These are phyloP conservation scores for Lithophane leautieri DNA, from an alignment of 2,888 invertebrate genomes.

Conservation along the genomic window DNA sequence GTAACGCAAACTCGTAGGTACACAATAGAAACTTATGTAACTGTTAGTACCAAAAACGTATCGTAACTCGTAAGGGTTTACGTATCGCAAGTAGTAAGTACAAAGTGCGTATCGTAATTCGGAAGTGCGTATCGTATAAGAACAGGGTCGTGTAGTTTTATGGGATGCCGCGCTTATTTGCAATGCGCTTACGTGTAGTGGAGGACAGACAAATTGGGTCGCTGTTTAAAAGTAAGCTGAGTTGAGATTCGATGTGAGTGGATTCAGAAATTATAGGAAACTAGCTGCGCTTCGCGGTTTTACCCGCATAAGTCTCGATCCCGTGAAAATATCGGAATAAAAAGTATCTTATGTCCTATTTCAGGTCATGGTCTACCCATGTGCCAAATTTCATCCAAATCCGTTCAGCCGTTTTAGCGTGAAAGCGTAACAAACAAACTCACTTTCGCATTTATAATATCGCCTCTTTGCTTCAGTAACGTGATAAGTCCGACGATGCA, in stretches of 20 bases:
- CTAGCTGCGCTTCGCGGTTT: too few species aligned
- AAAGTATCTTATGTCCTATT: too few species aligned
- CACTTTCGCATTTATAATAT: too few species aligned
- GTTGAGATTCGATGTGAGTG: background rate
- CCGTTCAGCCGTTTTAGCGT: too few species aligned
- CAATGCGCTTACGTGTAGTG: slow-evolving; percentile 29
- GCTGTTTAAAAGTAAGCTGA: background rate
- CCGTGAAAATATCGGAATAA: too few species aligned
- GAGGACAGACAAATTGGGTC: slow-evolving; percentile 20
- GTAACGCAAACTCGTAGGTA: background rate
- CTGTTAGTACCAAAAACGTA: slow-evolving; percentile 34
- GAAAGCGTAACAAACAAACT: too few species aligned
- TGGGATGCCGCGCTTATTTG: slow-evolving; percentile 28
- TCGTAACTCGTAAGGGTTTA: slow-evolving; percentile 21
- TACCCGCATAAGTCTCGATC: too few species aligned
- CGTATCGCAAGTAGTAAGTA: slow-evolving; percentile 2
- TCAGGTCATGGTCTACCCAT: too few species aligned
- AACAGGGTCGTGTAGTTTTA: slow-evolving; percentile 57
- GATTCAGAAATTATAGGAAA: background rate
- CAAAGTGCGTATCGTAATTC: background rate
- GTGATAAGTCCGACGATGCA: too few species aligned
- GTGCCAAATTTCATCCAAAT: too few species aligned
- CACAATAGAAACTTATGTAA: slow-evolving; percentile 19
- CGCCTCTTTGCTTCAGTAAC: too few species aligned
- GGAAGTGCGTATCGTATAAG: slow-evolving; percentile 24